Evolutionary conservation across 2,888 invertebrate genomes (phyloP), one percentile per base, ranked within the genome.

Genomic region (Barypeithes pellucidus): DNA sequence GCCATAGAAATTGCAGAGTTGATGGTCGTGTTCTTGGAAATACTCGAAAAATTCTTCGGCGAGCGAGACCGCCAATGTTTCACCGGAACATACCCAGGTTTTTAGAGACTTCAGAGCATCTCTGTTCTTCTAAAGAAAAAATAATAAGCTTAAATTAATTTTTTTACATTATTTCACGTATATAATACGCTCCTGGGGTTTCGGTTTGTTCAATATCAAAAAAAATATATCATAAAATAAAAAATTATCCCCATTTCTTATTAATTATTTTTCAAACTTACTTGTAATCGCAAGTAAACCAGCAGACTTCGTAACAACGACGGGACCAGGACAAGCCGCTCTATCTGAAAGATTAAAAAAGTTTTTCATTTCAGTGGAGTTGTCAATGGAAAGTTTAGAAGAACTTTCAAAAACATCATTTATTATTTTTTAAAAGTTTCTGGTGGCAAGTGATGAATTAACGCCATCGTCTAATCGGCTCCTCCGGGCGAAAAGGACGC

Each of bases 71-170:
- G 92, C 89, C 0, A 96, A 88, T 0, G 93, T 91, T 84, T 96
- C 97, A 0, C 97, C 96, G 0, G 96, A 96, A 81, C 96, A 95
- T 12, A 97, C 89, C 94, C 96, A 96, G 0, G 93, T 88, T 81
- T 90, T 92, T 11, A 96, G 87, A 61, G 86, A 85, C 71, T 88
- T 85, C 24, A 95, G 87, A 3, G 88, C 86, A 4, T 81, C 76
- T 75, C 88, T 87, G 18, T 87, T 86, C n/a, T 88, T 85, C 80
- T 90, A 88, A 62, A 76, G 77, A 16, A 16, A 16, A 39, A 12
- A 39, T 12, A 5, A 14, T 2, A 39, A 39, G 12, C 2, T 11
- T 2, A 39, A 11, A 39, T 39, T 5, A 39, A 11, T 39, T 11
- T 39, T 4, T 8, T 33, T 33, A 8, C 33, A 33, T 5, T 33